These are phyloP conservation scores for Odontomachus brunneus DNA, from an alignment of 1,140 invertebrate species.

Conservation along the genomic window DNA sequence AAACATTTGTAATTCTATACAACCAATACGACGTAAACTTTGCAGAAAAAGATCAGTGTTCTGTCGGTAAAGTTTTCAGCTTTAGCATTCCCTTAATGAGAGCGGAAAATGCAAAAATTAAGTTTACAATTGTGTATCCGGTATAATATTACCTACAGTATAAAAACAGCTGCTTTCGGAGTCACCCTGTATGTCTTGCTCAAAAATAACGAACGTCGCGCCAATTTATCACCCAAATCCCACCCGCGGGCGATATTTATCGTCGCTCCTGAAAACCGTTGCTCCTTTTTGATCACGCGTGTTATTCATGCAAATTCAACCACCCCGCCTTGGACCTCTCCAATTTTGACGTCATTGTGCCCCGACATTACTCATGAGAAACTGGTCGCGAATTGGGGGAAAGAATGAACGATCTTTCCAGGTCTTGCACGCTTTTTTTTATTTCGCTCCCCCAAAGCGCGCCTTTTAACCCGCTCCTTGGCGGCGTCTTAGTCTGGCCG, in stretches of 20 bases:
- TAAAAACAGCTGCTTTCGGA: not conserved
- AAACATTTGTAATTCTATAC: no score
- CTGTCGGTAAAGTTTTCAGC: no score
- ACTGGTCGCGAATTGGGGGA: not conserved
- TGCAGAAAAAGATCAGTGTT: no score
- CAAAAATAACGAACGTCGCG: constrained; percentile 37
- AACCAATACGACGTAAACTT: no score
- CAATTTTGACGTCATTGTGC: constrained; percentile 42
- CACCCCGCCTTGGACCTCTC: not conserved
- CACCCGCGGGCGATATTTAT: constrained; percentile 47
- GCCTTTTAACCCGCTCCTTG: not conserved
- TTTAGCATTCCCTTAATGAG: no score
- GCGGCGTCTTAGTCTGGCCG: not conserved
- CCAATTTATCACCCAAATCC: constrained; percentile 48
- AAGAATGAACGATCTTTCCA: constrained; percentile 52
- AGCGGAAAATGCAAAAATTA: no score
- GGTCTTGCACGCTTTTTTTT: constrained; percentile 6
- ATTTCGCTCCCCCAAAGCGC: not conserved
- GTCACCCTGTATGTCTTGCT: not conserved
- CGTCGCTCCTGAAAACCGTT: not conserved
- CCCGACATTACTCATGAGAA: constrained; percentile 42
- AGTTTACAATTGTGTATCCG: not conserved
- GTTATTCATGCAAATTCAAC: constrained; percentile 41
- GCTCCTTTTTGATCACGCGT: constrained; percentile 16
- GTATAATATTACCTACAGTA: not conserved